phyloP scores from a whole-genome alignment of 1,140 invertebrate genomes.

The Zaprionus lachaisei region DNA sequence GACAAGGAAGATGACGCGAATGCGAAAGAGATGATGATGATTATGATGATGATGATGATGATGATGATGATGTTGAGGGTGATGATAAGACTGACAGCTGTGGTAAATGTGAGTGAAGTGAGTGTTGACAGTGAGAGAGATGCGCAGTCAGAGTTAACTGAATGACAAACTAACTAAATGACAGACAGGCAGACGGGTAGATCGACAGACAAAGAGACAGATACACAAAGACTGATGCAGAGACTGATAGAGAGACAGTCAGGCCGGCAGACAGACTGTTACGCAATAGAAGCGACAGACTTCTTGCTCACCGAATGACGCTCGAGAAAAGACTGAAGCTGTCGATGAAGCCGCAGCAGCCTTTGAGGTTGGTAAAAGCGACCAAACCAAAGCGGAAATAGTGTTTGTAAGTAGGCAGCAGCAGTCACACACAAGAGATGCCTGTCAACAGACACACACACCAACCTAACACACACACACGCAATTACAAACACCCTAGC shows the following conservation, averaged over 20 bases:
- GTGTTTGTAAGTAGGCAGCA: conserved; percentile 77
- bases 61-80: conserved; percentile 4
- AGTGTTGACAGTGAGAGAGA: conserved; percentile 33
- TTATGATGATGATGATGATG: not conserved
- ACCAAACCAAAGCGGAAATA: conserved; percentile 78
- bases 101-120: conserved; percentile 1
- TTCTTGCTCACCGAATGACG: conserved; percentile 61
- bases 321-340: conserved; percentile 66
- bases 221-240: not conserved
- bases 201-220: not conserved
- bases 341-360: conserved; percentile 58
- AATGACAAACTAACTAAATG: conserved; percentile 2
- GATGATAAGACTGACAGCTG: conserved; percentile 21
- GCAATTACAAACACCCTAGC: conserved; percentile 26
- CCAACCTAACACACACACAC: conserved; percentile 6
- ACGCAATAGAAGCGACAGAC: not conserved
- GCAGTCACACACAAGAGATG: conserved; percentile 35
- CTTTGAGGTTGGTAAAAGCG: conserved; percentile 49
- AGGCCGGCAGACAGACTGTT: conserved; percentile 24
- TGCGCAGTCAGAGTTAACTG: conserved; percentile 29
- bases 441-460: conserved; percentile 17
- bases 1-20: conserved; percentile 3
- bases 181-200: not conserved
- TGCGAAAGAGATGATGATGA: conserved; percentile 2
- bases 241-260: conserved; percentile 7